A percentile compares a stretch with the other conserved stretches of the same genome.
phyloP scores from a whole-genome alignment of 2,113 vertebrate species.

The Oriolus oriolus region DNA sequence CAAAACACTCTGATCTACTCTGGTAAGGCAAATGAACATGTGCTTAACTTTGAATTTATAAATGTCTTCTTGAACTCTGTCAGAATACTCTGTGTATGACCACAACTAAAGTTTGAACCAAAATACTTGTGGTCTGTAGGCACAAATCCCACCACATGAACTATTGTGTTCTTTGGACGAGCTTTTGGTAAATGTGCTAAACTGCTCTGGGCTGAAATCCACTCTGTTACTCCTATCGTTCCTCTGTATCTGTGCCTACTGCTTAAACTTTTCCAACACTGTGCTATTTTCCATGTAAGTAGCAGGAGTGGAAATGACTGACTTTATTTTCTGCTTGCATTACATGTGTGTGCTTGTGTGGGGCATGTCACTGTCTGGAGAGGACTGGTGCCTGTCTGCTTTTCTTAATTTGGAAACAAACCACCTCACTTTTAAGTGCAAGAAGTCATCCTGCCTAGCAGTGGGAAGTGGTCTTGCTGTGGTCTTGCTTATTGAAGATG shows the following conservation, averaged over 20 bases:
- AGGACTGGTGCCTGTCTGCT: neutral
- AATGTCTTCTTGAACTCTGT: neutral
- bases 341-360: neutral
- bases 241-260: neutral
- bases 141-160: neutral
- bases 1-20: neutral
- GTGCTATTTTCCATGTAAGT: neutral
- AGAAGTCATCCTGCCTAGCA: neutral
- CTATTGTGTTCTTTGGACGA: neutral
- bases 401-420: neutral
- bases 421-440: neutral
- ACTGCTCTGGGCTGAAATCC: slow-evolving; percentile 3
- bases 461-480: neutral
- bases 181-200: neutral
- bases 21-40: neutral
- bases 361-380: neutral
- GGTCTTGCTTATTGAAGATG: neutral
- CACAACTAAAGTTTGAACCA: neutral
- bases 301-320: neutral
- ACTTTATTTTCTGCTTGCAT: neutral
- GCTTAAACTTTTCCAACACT: neutral
- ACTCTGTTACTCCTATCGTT: neutral
- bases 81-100: neutral
- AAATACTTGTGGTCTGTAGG: slow-evolving; percentile 2
- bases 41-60: neutral